These are phyloP conservation scores for Mixornis gularis DNA, from an alignment of 2,113 vertebrate species.

Conservation along the genomic window DNA sequence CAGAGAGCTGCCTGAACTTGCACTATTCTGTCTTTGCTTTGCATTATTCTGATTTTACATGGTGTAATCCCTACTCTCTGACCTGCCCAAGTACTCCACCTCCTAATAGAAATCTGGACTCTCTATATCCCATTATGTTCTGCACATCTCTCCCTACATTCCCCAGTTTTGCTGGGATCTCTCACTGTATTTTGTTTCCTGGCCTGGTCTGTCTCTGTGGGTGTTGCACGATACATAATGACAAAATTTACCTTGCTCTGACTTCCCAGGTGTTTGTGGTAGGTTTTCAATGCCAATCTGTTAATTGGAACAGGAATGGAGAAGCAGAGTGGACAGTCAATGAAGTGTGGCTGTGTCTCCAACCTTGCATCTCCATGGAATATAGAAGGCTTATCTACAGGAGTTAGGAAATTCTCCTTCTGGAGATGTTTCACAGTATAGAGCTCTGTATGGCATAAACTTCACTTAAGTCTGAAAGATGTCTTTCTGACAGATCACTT, in stretches of 20 bases:
- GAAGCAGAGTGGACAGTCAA: not conserved
- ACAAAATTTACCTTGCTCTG: not conserved
- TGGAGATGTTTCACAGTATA: not conserved
- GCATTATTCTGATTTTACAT: not conserved
- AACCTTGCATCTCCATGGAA: not conserved
- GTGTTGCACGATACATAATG: not conserved
- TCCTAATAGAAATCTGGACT: not conserved
- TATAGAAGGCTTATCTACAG: not conserved
- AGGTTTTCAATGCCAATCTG: not conserved
- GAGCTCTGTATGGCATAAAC: not conserved
- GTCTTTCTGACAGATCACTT: not conserved
- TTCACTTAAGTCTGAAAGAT: not conserved
- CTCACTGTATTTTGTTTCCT: not conserved
- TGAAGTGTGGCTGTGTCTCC: not conserved
- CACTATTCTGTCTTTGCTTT: not conserved
- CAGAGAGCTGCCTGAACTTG: not conserved
- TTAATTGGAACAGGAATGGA: not conserved
- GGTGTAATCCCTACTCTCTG: not conserved
- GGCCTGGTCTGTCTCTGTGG: not conserved
- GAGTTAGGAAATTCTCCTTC: not conserved
- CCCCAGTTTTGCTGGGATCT: not conserved
- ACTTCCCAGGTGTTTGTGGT: not conserved
- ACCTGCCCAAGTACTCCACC: not conserved
- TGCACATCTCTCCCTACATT: not conserved
- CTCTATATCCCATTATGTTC: not conserved